Base-by-base conservation (phyloP, 2,113 vertebrate genomes). In the Quiscalus mexicanus region DNA sequence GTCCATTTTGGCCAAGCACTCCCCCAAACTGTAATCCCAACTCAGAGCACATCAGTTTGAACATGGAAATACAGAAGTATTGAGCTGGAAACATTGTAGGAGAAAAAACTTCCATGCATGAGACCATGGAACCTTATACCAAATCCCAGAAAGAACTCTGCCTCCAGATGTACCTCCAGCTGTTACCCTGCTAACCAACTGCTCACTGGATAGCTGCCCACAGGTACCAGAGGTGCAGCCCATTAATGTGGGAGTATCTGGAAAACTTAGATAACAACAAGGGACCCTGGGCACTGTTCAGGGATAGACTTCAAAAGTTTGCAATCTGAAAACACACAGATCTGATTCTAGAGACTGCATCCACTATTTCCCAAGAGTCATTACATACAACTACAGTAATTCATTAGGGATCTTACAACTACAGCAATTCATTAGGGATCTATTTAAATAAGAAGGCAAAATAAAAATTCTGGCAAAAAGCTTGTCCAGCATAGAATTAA, bases 401-500 rank as follows among this genome's bases (percentile, higher is more conserved):
- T 92, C 73, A 93, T 35, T 70, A 93, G 92, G 58, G 41, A 94
- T 65, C 58, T 90, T 31, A 67, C 70, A 93, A 64, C 79, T 79
- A 90, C 64, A 90, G 41, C 63, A 87, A 95, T 92, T 91, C 67
- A 93, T 52, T 81, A 92, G 93, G 63, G 41, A 95, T 45, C 60
- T 94, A 68, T 84, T 96, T 92, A 95, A 95, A 80, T 90, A 70
- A 87, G 56, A 60, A 80, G 47, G 31, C 19, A 84, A 87, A 58
- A 96, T 45, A 91, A 93, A 94, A 89, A 74, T 27, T 65, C 87
- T 77, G 56, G 67, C 80, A 90, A 77, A 65, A 82, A 73, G 27
- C 55, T 73, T 78, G 67, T 63, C 76, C 64, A 71, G 70, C 41
- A 87, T 9, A 53, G 71, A 94, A 94, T 86, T 83, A 52, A 95